Conservation (phyloP, 2,888 invertebrate genomes). For the Brachylomia viminalis region DNA sequence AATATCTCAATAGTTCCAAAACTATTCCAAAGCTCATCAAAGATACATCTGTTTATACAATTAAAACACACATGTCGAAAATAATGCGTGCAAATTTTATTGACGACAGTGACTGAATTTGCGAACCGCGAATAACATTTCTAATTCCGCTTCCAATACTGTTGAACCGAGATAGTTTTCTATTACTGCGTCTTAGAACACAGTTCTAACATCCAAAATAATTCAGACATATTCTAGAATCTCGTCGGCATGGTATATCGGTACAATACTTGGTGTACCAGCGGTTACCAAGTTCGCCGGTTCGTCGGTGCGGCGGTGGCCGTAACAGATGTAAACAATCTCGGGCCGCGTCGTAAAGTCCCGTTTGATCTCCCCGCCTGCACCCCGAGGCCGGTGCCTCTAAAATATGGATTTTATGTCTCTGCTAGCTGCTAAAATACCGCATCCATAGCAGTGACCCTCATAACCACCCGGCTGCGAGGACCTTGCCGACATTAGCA, state of each 20-base stretch:
- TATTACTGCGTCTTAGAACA: neutral
- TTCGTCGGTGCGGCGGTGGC: constrained; percentile 80
- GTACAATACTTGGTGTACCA: constrained; percentile 80
- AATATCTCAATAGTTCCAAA: constrained; percentile 15
- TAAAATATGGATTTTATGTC: constrained; percentile 90
- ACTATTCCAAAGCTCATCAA: constrained; percentile 36
- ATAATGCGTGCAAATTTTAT: constrained; percentile 32
- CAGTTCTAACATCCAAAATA: constrained; percentile 37
- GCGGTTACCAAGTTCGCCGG: constrained; percentile 87
- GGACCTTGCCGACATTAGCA: constrained; percentile 61
- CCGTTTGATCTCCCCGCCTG: constrained; percentile 87
- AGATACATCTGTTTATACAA: constrained; percentile 53
- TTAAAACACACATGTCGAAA: constrained; percentile 54
- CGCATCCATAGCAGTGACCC: constrained; percentile 85
- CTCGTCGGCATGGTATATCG: constrained; percentile 58
- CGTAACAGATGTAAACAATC: constrained; percentile 90
- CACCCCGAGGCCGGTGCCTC: constrained; percentile 79
- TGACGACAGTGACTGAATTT: constrained; percentile 7
- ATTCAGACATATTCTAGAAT: constrained; percentile 49
- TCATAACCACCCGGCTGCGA: constrained; percentile 77
- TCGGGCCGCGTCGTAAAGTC: constrained; percentile 88
- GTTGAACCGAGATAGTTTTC: neutral
- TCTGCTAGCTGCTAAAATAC: constrained; percentile 87
- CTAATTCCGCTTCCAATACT: constrained; percentile 8
- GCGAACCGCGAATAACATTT: constrained; percentile 18